These are phyloP conservation scores for Oreochromis tanganicae DNA, from an alignment of 2,113 vertebrate genomes.

Conservation along the genomic window DNA sequence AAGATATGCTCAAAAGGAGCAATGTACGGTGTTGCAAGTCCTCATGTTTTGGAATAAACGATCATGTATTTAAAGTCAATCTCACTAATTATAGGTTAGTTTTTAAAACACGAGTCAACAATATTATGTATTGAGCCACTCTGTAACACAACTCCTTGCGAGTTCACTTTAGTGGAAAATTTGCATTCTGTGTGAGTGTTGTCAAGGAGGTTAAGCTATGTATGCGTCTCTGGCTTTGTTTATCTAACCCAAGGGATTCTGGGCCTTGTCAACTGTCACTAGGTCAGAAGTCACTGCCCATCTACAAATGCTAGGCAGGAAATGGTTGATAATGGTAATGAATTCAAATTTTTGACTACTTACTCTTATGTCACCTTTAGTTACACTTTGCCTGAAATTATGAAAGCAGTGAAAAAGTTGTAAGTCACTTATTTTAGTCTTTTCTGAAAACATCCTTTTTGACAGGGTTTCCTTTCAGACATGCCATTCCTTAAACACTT, in stretches of 20 bases:
- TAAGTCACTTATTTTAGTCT: background rate
- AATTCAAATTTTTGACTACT: background rate
- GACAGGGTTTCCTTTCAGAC: background rate
- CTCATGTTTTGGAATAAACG: background rate
- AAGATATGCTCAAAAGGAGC: background rate
- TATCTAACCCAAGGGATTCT: slow-evolving; percentile 38
- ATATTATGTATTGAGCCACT: background rate
- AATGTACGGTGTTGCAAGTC: background rate
- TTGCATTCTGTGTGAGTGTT: slow-evolving; percentile 11
- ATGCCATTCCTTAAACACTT: background rate
- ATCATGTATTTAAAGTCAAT: background rate
- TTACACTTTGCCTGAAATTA: background rate
- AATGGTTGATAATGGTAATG: background rate
- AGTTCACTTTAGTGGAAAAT: background rate
- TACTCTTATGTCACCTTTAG: background rate
- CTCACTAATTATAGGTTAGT: background rate
- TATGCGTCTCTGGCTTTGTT: slow-evolving; percentile 2
- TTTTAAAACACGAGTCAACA: background rate
- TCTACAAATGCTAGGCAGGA: background rate
- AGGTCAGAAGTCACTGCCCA: slow-evolving; percentile 25
- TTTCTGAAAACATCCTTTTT: background rate
- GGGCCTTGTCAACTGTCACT: slow-evolving; percentile 29
- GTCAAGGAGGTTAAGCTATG: slow-evolving; percentile 32
- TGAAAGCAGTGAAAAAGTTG: background rate
- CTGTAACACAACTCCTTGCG: background rate